Percentiles rank a stretch among this genome's conserved stretches.
phyloP scores from a whole-genome alignment of 2,113 vertebrate genomes.

The Dicrurus megarhynchus region DNA sequence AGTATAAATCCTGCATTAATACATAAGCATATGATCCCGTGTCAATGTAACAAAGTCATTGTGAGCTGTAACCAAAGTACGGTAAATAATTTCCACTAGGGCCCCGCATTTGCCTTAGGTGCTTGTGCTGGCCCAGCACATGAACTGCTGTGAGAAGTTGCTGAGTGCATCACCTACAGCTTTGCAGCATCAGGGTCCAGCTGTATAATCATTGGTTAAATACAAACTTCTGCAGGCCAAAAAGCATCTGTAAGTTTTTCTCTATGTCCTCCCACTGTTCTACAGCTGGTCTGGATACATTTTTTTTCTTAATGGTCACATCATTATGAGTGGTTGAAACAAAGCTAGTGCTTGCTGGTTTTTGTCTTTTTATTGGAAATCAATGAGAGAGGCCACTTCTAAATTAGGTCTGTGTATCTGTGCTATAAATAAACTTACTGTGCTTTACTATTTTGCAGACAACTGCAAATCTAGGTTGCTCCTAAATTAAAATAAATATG shows the following conservation, averaged over 20 bases:
- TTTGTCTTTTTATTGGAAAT: slow-evolving; percentile 54
- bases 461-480: background rate
- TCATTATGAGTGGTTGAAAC: background rate
- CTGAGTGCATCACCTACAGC: background rate
- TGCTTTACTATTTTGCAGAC: background rate
- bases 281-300: background rate
- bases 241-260: background rate
- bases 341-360: background rate
- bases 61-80: background rate
- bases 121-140: background rate
- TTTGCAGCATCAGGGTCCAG: background rate
- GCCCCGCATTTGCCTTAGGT: background rate
- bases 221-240: background rate
- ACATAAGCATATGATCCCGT: background rate
- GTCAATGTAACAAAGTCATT: background rate
- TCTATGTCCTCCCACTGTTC: background rate
- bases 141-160: background rate
- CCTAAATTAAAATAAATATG: background rate
- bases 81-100: background rate
- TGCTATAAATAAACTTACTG: slow-evolving; percentile 22
- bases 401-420: slow-evolving; percentile 28
- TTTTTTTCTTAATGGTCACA: background rate
- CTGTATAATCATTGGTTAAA: background rate
- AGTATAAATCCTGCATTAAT: background rate
- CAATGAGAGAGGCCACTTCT: slow-evolving; percentile 9